Evolutionary conservation across 2,888 invertebrate species (phyloP), one percentile per base, ranked within the genome.

Genomic region (Helleia helle): DNA sequence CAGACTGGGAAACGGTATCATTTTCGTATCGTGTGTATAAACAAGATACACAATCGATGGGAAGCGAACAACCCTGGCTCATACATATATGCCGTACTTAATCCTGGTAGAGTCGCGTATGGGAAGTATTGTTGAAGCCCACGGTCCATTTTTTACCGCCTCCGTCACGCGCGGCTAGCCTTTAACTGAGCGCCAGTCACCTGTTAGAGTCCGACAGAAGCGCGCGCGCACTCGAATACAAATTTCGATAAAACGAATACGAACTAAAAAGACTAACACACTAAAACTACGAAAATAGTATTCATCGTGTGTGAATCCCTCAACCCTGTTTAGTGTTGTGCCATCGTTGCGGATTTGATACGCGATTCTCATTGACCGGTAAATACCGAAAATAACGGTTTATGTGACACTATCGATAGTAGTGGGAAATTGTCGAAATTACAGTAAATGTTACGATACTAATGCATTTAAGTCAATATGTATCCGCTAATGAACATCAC

Each of bases 191-290:
- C 43, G 62, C 64, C 81, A 83, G 83, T 84, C 81, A 80, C 81
- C 83, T 83, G 83, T 65, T 58, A 66, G 71, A 72, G 58, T 58
- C 69, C 75, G 75, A 62, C 59, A 55, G 50, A 51, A 55, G 57
- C 72, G 76, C 76, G 64, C 80, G 77, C 74, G 75, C 68, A 46
- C 42, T 39, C 36, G 40, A 40, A 36, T 41, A 30, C 38, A 38
- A 49, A 62, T 65, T 55, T 54, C 55, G 54, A 65, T 64, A 60
- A 64, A 55, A 55, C 69, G 65, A 70, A 65, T 53, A 11, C 65
- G 63, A 71, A 65, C 51, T 60, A 48, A 54, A 64, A 56, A 56
- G 54, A 65, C 58, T 69, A 71, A 72, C 53, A 53, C 58, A 71
- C 62, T 72, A 71, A 73, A 55, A 30, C 44, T 43, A 48, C 44